A percentile compares a stretch with the other conserved stretches of the same genome.
phyloP scores from a whole-genome alignment of 2,113 vertebrate species.

The Nematolebias whitei region DNA sequence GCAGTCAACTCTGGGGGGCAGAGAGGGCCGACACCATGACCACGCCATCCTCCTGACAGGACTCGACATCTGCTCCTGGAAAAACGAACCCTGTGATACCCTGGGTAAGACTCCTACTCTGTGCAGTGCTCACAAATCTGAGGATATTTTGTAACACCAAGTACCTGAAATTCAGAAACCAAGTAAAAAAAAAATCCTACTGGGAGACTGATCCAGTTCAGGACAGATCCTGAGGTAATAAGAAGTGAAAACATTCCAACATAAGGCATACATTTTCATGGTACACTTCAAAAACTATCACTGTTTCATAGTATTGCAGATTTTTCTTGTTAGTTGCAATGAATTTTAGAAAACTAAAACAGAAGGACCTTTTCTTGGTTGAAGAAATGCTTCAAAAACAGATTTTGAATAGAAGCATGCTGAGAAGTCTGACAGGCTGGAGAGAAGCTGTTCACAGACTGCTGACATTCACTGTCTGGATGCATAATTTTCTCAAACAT shows the following conservation, averaged over 20 bases:
- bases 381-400: background rate
- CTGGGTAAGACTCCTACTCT: conserved; percentile 75
- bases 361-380: background rate
- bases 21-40: conserved; percentile 86
- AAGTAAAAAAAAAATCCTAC: background rate
- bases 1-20: conserved; percentile 87
- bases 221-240: background rate
- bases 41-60: conserved; percentile 91
- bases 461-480: background rate
- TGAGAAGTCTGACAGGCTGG: background rate
- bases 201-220: background rate
- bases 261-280: background rate
- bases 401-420: background rate
- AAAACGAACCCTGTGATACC: conserved; percentile 91
- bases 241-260: background rate
- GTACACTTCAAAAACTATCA: background rate
- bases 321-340: background rate
- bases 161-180: background rate
- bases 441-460: background rate
- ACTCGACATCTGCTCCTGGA: conserved; percentile 93
- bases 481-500: background rate
- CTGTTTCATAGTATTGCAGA: background rate
- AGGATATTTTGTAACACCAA: background rate
- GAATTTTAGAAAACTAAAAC: background rate
- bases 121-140: conserved; percentile 2